Conservation (phyloP, 2,888 invertebrate species). For the Girardia tigrina region DNA sequence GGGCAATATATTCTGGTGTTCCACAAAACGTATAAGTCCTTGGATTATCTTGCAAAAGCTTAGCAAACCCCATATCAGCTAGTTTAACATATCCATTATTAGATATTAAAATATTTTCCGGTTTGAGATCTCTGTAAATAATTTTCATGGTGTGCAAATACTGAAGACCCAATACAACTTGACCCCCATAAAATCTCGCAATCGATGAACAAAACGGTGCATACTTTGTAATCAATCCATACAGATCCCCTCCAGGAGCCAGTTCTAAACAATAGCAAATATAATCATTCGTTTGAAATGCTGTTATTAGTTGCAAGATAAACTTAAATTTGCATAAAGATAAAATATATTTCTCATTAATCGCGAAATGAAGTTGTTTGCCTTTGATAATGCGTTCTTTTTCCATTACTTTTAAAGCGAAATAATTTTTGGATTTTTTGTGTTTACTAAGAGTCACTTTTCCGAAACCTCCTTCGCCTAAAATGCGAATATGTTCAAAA, state of each 20-base stretch:
- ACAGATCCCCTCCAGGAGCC: conserved; percentile 34
- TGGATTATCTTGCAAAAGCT: conserved; percentile 27
- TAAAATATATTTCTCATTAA: conserved; percentile 30
- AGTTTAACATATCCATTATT: conserved; percentile 33
- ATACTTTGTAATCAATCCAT: conserved; percentile 4
- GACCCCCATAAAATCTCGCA: conserved; percentile 31
- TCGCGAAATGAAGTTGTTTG: conserved; percentile 27
- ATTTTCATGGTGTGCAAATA: conserved; percentile 34
- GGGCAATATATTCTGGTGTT: conserved; percentile 35
- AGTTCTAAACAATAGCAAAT: conserved; percentile 35
- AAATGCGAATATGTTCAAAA: conserved; percentile 32
- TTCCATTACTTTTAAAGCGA: conserved; percentile 31
- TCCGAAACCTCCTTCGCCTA: conserved; percentile 36
- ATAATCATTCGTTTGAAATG: conserved; percentile 35
- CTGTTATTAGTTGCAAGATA: not conserved
- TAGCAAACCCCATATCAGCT: conserved; percentile 35
- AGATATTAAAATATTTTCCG: conserved; percentile 33
- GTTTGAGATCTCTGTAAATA: conserved; percentile 35
- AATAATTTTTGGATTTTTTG: not conserved
- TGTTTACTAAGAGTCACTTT: conserved; percentile 30
- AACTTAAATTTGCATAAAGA: conserved; percentile 26
- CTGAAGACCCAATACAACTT: conserved; percentile 36
- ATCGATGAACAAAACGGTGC: not conserved
- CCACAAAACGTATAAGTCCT: conserved; percentile 34
- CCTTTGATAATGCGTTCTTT: conserved; percentile 29